Conservation (phyloP, 2,113 vertebrate species). For the Zapornia atra region DNA sequence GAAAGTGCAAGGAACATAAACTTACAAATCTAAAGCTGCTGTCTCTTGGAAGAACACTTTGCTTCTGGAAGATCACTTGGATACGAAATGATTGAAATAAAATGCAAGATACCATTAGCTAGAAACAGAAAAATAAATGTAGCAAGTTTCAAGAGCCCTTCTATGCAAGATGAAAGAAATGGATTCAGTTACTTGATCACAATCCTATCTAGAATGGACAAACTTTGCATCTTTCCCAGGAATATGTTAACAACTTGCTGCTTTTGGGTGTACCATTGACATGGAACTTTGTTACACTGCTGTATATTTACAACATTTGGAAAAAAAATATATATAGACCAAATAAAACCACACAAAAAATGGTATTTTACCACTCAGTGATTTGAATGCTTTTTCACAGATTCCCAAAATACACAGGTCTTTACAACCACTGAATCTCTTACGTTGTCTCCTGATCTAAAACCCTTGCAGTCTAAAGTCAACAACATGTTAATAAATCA, state of each 20-base stretch:
- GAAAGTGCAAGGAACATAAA: conserved; percentile 58
- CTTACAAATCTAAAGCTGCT: background rate
- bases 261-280: background rate
- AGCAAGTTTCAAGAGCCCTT: background rate
- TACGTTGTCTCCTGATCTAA: background rate
- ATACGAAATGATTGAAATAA: conserved; percentile 29
- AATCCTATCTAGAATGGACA: background rate
- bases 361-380: background rate
- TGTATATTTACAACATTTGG: background rate
- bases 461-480: background rate
- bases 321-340: background rate
- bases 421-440: background rate
- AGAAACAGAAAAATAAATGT: background rate
- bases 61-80: conserved; percentile 53
- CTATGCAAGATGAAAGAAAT: background rate
- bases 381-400: background rate
- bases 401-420: background rate
- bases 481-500: background rate
- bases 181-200: background rate
- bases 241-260: background rate
- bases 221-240: background rate
- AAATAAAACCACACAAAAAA: background rate
- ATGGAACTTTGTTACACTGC: background rate
- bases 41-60: background rate
- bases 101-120: background rate